Evolutionary conservation across 2,797 vertebrate species (phyloP).

Genomic region (Onychomys torridus): DNA sequence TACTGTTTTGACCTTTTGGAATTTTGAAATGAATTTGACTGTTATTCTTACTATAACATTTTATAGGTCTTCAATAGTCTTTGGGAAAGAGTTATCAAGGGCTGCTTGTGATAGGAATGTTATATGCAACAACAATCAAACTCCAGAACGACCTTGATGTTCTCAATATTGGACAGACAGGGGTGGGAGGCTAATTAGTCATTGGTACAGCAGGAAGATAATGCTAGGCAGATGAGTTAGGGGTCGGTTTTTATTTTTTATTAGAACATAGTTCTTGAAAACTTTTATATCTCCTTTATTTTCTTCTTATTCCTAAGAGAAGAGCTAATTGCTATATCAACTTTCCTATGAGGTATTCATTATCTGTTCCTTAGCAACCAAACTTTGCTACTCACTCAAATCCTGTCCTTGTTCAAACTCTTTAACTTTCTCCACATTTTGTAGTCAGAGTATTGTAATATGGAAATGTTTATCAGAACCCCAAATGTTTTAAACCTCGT

Average conservation of each 20-base stretch:
- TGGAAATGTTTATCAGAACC: not conserved
- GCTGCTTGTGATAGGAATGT: not conserved
- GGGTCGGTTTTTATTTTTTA: no score
- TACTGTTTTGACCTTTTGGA: conserved; percentile 19
- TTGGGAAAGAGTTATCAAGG: conserved; percentile 9
- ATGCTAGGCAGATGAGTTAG: not conserved
- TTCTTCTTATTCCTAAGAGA: not conserved
- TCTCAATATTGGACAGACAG: not conserved
- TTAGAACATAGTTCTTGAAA: not conserved
- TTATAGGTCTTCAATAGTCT: conserved; percentile 36
- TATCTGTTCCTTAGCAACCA: not conserved
- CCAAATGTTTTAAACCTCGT: not conserved
- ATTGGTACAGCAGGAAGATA: not conserved
- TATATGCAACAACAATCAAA: not conserved
- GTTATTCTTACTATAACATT: not conserved
- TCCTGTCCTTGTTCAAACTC: not conserved
- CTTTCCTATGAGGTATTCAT: not conserved
- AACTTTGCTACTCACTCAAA: not conserved
- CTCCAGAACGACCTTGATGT: conserved; percentile 38
- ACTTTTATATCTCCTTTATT: not conserved
- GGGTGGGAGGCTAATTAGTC: not conserved
- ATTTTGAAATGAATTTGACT: conserved; percentile 61
- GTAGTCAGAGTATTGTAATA: not conserved
- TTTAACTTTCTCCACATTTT: not conserved
- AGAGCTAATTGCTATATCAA: not conserved